These are phyloP conservation scores for Rhegmatorhina hoffmannsi DNA, from an alignment of 2,113 vertebrate species.

Conservation along the genomic window DNA sequence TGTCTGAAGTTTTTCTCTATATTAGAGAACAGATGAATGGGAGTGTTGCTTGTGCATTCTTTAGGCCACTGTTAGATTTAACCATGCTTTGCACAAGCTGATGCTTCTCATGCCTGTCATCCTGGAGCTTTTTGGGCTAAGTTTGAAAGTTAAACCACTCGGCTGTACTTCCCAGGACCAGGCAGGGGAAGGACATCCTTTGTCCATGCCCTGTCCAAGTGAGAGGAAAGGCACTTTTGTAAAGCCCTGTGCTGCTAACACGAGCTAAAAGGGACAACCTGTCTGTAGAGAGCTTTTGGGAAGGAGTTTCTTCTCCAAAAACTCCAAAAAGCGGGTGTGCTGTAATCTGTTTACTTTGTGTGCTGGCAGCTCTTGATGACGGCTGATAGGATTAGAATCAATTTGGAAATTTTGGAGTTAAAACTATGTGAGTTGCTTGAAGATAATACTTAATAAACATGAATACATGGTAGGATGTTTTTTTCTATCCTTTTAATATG, in stretches of 20 bases:
- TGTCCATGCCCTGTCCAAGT: rapidly evolving
- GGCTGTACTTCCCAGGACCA: background rate
- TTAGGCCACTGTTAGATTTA: background rate
- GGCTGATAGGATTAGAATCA: conserved; percentile 4
- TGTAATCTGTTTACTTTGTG: conserved; percentile 1
- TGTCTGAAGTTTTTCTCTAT: background rate
- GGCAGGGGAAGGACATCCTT: background rate
- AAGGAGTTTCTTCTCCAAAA: background rate
- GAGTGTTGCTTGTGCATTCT: background rate
- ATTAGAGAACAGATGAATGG: background rate
- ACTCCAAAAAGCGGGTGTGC: background rate
- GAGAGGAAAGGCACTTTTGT: background rate
- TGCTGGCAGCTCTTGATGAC: background rate
- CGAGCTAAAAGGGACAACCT: rapidly evolving
- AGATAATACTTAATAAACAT: conserved; percentile 59
- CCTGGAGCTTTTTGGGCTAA: background rate
- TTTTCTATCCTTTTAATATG: conserved; percentile 64
- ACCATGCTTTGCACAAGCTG: rapidly evolving
- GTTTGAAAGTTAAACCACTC: background rate
- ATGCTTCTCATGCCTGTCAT: background rate
- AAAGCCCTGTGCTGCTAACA: background rate
- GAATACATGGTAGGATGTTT: conserved; percentile 61
- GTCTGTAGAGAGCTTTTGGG: background rate
- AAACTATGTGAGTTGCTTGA: background rate
- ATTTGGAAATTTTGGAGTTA: conserved; percentile 30